Percentiles rank a stretch among this genome's conserved stretches.
These are phyloP conservation scores for Phasianus colchicus DNA, from an alignment of 2,113 vertebrate genomes.

Conservation along the genomic window DNA sequence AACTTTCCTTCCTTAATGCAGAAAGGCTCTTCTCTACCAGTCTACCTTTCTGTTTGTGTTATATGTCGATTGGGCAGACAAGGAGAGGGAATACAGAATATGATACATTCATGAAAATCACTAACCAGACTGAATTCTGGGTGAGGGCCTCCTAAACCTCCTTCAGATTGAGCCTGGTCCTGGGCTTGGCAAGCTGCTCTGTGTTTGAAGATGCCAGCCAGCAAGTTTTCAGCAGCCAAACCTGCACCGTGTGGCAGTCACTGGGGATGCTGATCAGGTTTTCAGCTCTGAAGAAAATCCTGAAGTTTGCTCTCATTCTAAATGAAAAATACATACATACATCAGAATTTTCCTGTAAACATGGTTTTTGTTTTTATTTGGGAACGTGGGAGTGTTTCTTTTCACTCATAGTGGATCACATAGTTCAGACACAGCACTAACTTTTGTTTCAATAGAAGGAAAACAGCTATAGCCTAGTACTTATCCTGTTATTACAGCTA, in stretches of 20 bases:
- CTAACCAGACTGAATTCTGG: not conserved
- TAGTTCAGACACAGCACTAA: not conserved
- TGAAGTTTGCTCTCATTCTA: not conserved
- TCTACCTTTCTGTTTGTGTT: not conserved
- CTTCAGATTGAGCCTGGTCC: not conserved
- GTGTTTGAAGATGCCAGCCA: not conserved
- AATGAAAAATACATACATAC: not conserved
- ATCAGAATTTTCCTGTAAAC: not conserved
- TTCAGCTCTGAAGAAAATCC: not conserved
- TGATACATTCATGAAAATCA: not conserved
- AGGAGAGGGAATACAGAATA: not conserved
- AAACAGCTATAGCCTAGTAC: not conserved
- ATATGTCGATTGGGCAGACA: accelerated
- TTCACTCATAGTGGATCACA: not conserved
- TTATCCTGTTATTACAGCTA: not conserved
- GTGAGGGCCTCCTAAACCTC: not conserved
- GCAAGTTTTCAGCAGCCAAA: not conserved
- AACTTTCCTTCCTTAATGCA: not conserved
- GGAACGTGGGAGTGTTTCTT: not conserved
- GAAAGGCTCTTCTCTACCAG: not conserved
- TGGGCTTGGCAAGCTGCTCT: not conserved
- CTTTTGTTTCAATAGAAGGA: not conserved
- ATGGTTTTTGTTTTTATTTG: not conserved
- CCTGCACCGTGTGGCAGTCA: accelerated
- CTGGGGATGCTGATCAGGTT: not conserved